These are phyloP conservation scores for Drosophila neoperkinsi DNA, from an alignment of 2,888 invertebrate genomes.

Conservation along the genomic window DNA sequence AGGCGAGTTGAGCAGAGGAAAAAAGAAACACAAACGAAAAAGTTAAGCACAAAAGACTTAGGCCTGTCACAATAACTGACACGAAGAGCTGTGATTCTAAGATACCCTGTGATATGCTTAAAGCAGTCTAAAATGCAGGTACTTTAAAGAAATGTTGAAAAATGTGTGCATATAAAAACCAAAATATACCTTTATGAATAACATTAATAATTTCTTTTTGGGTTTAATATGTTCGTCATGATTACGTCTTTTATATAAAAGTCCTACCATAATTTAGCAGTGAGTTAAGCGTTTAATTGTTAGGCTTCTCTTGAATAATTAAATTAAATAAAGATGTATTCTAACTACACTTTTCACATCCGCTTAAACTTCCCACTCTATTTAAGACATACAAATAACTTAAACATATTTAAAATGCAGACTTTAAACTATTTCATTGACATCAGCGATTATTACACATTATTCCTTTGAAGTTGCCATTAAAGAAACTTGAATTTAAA, in stretches of 20 bases:
- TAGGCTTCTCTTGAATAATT: background rate
- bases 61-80: background rate
- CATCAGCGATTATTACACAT: background rate
- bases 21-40: background rate
- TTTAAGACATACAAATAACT: background rate
- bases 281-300: background rate
- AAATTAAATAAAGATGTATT: background rate
- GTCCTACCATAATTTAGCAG: background rate
- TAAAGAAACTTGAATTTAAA: background rate
- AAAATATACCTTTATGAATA: background rate
- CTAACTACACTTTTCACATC: background rate
- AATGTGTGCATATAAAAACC: background rate
- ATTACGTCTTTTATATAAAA: background rate
- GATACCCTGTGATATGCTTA: constrained; percentile 18
- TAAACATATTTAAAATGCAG: background rate
- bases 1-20: constrained; percentile 21
- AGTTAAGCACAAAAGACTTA: background rate
- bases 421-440: background rate
- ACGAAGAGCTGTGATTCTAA: background rate
- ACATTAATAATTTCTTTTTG: background rate
- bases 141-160: no score
- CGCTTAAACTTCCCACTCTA: background rate
- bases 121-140: background rate
- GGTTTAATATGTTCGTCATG: background rate
- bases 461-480: background rate